Conservation (phyloP, 92 coral and sea anemone species). For the Meandrina meandrites region DNA sequence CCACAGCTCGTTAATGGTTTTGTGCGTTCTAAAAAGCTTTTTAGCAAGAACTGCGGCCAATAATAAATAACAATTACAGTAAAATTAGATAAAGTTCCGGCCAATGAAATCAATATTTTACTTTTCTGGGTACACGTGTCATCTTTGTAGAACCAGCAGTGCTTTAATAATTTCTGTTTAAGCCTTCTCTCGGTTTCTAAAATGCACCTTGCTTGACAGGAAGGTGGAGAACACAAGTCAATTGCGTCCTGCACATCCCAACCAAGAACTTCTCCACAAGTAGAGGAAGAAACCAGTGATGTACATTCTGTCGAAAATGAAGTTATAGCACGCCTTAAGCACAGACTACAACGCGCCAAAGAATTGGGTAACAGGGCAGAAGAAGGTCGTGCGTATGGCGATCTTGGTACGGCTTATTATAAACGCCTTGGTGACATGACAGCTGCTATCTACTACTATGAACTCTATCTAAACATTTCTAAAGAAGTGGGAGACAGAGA, state of each 20-base stretch:
- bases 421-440: not conserved
- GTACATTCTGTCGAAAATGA: not conserved
- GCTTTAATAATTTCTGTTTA: not conserved
- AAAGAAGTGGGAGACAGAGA: not conserved
- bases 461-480: not conserved
- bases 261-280: not conserved
- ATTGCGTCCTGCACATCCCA: not conserved
- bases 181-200: too few relatives aligned
- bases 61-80: too few relatives aligned
- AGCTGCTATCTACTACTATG: not conserved
- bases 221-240: constrained; percentile 1
- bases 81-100: not conserved
- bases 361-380: not conserved
- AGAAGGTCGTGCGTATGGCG: not conserved
- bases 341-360: constrained; percentile 10
- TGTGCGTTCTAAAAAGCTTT: not conserved
- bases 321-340: constrained; percentile 2
- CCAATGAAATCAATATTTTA: not conserved
- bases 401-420: constrained; percentile 11
- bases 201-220: not conserved
- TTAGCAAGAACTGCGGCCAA: not conserved
- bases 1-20: not conserved
- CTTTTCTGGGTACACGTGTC: not conserved
- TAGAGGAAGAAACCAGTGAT: not conserved
- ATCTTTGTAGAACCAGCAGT: not conserved